These are phyloP conservation scores for Pogonomyrmex barbatus DNA, from an alignment of 1,140 invertebrate species.

Conservation along the genomic window DNA sequence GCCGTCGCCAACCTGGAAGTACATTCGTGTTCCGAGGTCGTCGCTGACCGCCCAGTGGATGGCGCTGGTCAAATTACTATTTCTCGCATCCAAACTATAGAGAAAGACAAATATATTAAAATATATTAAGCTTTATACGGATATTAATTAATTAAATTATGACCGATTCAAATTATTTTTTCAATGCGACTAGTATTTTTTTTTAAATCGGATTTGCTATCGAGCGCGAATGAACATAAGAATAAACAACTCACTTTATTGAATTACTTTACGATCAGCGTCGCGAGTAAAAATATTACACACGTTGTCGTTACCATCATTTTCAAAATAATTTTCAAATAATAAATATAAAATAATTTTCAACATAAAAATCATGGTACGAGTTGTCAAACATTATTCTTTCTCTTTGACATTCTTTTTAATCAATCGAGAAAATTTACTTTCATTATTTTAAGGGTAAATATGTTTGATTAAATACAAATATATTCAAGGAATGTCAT, in stretches of 20 bases:
- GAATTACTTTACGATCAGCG: neutral
- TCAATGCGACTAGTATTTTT: neutral
- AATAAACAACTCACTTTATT: neutral
- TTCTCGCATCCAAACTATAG: constrained; percentile 91
- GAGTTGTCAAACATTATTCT: neutral
- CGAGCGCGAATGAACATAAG: neutral
- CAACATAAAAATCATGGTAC: neutral
- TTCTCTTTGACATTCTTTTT: neutral
- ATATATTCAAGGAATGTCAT: neutral
- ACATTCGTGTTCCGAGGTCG: constrained; percentile 90
- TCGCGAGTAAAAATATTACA: neutral
- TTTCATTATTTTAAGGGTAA: neutral
- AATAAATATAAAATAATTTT: too few relatives aligned
- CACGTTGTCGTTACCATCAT: neutral
- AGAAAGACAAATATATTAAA: neutral
- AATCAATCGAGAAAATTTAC: neutral
- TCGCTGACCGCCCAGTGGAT: constrained; percentile 91
- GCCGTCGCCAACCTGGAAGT: constrained; percentile 91
- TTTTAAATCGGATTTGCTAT: neutral
- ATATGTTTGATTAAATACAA: neutral
- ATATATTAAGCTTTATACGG: constrained; percentile 8
- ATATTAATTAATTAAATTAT: neutral
- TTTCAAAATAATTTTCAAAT: neutral
- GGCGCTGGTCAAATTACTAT: constrained; percentile 87
- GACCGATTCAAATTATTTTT: neutral